Base-by-base conservation (phyloP, 2,113 vertebrate genomes). In the Oreochromis niloticus region DNA sequence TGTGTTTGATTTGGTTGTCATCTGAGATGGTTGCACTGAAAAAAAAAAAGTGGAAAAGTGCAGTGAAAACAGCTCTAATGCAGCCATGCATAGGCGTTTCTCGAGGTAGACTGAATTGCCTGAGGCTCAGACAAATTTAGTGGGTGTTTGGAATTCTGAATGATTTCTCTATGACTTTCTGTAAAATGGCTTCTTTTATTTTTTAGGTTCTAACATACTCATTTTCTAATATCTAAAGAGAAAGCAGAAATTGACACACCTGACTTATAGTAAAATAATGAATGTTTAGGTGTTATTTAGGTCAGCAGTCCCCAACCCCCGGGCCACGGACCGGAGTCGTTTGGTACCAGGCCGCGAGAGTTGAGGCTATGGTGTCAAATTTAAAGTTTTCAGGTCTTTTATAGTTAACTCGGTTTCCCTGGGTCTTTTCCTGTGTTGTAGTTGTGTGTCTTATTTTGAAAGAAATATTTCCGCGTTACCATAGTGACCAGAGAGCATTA, bases 1-100 rank as follows among this genome's bases (percentile, higher is more conserved):
- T 91, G 91, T 91, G 87, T 92, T 93, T 94, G 89, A 91, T 91
- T 91, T 83, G 87, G 81, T 88, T 80, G 87, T 93, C 91, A 88
- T 79, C 79, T 68, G 82, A 92, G 88, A 93, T 24, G 43, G 59
- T 86, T 79, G 54, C 27, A 27, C 11, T 39, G 41, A 22, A 36
- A 52, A 71, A 63, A 78, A 17, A 30, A 17, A 41, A 22, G 34
- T 66, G 61, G 4, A 81, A 57, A 78, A 43, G 55, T 17, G 81
- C 56, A 83, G 80, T 55, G 34, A 56, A 91, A 86, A 81, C 36
- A 16, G 81, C 78, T 57, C 81, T 39, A 71, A 88, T 56, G 88
- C 88, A 88, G 75, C 75, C 84, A 83, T 80, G 87, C 88, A 63
- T 73, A 71, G 59, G 55, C 34, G 39, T 90, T 87, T 89, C 85